Percentiles rank a stretch among this genome's conserved stretches.
phyloP scores from a whole-genome alignment of 2,888 invertebrate species.

The Eristalinus sepulchralis region DNA sequence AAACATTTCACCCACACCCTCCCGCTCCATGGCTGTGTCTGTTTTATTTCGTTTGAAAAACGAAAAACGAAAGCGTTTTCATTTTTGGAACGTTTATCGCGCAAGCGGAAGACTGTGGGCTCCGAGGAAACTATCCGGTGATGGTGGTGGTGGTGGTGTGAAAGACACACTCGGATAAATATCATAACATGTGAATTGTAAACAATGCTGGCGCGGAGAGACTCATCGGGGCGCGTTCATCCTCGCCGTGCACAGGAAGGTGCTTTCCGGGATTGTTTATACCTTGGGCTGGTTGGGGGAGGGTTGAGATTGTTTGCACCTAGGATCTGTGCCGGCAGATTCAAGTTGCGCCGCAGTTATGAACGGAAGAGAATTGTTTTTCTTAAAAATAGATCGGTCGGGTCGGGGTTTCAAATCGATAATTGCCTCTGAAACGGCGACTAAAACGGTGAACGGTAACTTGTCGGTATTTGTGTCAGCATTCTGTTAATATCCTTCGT shows the following conservation, averaged over 20 bases:
- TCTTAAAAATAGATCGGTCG: background rate
- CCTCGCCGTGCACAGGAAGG: constrained; percentile 13
- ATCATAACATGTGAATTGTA: constrained; percentile 63
- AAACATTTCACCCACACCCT: constrained; percentile 54
- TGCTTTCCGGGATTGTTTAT: constrained; percentile 4
- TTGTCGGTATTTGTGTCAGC: background rate
- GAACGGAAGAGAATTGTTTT: background rate
- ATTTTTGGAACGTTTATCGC: constrained; percentile 51
- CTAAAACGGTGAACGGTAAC: background rate
- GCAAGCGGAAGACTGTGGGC: constrained; percentile 32
- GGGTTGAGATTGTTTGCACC: background rate
- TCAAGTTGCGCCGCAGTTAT: background rate
- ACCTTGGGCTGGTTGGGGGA: background rate
- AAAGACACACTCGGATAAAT: constrained; percentile 65
- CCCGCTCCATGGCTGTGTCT: constrained; percentile 48
- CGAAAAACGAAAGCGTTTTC: background rate
- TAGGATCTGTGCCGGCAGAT: background rate
- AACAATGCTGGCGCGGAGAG: constrained; percentile 44
- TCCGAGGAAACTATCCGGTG: constrained; percentile 49
- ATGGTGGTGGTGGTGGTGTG: constrained; percentile 52
- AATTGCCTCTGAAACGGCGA: background rate
- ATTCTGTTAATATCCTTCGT: too few relatives aligned
- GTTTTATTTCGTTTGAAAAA: constrained; percentile 52
- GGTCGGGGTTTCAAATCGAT: background rate
- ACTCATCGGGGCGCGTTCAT: background rate